phyloP scores from a whole-genome alignment of 1,140 invertebrate species.

The Oedothorax gibbosus region DNA sequence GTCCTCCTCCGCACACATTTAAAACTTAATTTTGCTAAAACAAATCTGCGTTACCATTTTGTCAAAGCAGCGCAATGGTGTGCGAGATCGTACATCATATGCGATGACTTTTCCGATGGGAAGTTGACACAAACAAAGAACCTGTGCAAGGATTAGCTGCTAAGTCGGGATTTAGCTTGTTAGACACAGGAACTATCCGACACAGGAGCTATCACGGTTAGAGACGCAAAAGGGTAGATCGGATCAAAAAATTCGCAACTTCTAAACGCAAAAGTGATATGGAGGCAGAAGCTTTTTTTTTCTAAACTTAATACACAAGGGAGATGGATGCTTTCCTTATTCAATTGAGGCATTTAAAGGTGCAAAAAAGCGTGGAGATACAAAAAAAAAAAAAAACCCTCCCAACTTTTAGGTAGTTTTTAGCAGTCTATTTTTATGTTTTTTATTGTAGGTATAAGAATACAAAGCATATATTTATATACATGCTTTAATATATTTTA shows the following conservation, averaged over 20 bases:
- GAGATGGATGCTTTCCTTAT: constrained; percentile 39
- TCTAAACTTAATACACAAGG: constrained; percentile 23
- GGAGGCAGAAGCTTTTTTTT: constrained; percentile 8
- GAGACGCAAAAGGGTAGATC: neutral
- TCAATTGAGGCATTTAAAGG: constrained; percentile 48
- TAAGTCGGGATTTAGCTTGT: constrained; percentile 42
- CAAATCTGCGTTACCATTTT: no score
- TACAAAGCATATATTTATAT: no score
- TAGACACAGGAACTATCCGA: constrained; percentile 4
- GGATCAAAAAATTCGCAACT: constrained; percentile 43
- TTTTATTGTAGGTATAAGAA: no score
- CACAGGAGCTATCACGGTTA: neutral
- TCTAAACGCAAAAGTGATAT: neutral
- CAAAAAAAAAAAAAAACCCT: neutral
- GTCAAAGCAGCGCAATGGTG: no score
- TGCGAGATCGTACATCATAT: constrained; percentile 17
- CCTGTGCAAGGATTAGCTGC: constrained; percentile 12
- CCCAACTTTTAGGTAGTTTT: neutral
- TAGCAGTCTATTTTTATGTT: no score
- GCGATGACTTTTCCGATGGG: constrained; percentile 13
- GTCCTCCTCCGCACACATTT: no score
- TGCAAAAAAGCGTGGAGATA: neutral
- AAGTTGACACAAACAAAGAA: constrained; percentile 10
- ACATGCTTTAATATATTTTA: no score
- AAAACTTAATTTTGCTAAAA: no score